Conservation (phyloP, 2,888 invertebrate genomes). For the Dryocosmus kuriphilus region DNA sequence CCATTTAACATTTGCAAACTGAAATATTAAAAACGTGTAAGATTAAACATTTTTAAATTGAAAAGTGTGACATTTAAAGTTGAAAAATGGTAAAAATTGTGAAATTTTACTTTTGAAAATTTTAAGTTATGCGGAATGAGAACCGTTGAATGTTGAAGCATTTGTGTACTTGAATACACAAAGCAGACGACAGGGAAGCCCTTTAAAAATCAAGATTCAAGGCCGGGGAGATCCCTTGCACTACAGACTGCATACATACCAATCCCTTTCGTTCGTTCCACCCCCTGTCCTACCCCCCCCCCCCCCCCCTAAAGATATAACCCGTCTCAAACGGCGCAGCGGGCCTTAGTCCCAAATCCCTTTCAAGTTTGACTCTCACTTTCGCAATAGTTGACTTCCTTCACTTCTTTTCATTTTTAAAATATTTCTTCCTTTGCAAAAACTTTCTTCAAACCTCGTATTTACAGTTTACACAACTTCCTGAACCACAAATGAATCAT, state of each 20-base stretch:
- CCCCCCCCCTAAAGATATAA: constrained; percentile 47
- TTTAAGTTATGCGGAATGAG: constrained; percentile 50
- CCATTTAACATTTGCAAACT: background rate
- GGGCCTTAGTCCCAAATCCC: background rate
- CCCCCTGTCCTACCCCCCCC: constrained; percentile 52
- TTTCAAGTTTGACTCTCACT: background rate
- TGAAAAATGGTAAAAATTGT: too few species aligned
- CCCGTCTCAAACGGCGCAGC: constrained; percentile 39
- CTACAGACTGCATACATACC: background rate
- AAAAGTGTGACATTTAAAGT: too few species aligned
- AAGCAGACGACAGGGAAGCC: constrained; percentile 59
- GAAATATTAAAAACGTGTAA: background rate
- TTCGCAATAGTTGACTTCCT: background rate
- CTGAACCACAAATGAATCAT: too few species aligned
- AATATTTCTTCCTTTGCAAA: too few species aligned
- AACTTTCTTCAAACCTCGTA: too few species aligned
- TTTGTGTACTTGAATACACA: constrained; percentile 51
- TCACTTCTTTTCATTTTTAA: background rate
- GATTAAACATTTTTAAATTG: too few species aligned
- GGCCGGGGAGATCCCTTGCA: constrained; percentile 68
- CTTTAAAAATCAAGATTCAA: constrained; percentile 55
- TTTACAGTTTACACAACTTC: too few species aligned
- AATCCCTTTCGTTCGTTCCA: constrained; percentile 44
- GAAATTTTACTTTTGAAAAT: too few species aligned
- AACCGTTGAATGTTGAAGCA: constrained; percentile 54